These are phyloP conservation scores for Macropodus opercularis DNA, from an alignment of 2,797 vertebrate species.

Conservation along the genomic window DNA sequence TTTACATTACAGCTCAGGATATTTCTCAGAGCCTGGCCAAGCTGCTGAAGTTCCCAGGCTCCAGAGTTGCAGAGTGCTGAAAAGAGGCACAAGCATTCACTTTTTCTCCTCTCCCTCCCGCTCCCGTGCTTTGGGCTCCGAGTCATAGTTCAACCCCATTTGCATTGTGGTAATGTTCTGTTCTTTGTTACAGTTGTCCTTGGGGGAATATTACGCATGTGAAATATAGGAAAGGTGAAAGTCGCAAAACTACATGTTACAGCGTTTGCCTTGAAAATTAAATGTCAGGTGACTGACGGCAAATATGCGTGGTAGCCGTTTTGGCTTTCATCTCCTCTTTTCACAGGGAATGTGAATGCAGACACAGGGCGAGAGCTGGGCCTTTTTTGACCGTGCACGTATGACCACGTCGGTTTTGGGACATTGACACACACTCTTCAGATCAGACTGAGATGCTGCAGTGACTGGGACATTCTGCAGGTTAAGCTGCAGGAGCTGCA, in stretches of 20 bases:
- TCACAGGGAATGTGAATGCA: too few species aligned
- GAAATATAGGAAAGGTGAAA: conserved; percentile 48
- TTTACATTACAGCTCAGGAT: conserved; percentile 88
- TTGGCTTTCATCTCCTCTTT: conserved; percentile 14
- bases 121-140: conserved; percentile 54
- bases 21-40: conserved; percentile 83
- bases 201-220: conserved; percentile 39
- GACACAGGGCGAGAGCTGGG: too few species aligned
- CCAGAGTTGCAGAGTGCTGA: conserved; percentile 74
- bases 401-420: too few species aligned
- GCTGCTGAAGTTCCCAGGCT: conserved; percentile 84
- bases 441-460: too few species aligned
- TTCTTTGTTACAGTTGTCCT: conserved; percentile 53
- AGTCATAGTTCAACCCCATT: conserved; percentile 78
- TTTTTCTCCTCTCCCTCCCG: conserved; percentile 62
- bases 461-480: not conserved
- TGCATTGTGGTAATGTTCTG: conserved; percentile 68
- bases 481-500: not conserved
- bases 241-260: conserved; percentile 34
- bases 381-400: too few species aligned
- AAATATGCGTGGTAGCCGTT: not conserved
- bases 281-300: conserved; percentile 24
- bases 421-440: too few species aligned
- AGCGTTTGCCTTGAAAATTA: conserved; percentile 13
- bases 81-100: conserved; percentile 80